Evolutionary conservation across 2,888 invertebrate species (phyloP), one percentile per base, ranked within the genome.

Genomic region (Phengaris arion): DNA sequence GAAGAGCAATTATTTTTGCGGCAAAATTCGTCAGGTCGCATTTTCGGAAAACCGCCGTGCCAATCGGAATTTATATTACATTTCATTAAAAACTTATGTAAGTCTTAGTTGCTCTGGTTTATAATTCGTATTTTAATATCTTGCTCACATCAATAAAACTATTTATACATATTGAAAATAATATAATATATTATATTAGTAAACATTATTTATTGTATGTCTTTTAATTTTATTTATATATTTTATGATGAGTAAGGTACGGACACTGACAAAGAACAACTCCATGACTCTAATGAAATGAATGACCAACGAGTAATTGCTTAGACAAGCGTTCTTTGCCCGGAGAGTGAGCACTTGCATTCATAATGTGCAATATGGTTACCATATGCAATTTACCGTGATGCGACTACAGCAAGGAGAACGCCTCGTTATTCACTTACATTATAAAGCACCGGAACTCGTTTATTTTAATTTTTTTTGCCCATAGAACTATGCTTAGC

Each of bases 291-390:
- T 72, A 72, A 72, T 72, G 72, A 72, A 72, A 72, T 72, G 54
- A 51, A 72, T 72, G 52, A 72, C 72, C 72, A 72, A 35, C 72
- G 74, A 35, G 68, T 68, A 74, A 64, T 68, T 74, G 74, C 51
- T 74, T 52, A 74, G 74, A 52, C 68, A 74, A 68, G 74, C 74
- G 52, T 74, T 68, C 68, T 51, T 74, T 68, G 72, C 55, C 64
- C 51, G 48, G 74, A 73, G 74, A 76, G 75, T 74, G 77, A 76
- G 76, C 78, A 75, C 77, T 78, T 77, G 68, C 76, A 75, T 54
- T 68, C 77, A 77, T 76, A 77, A 77, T 74, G 77, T 52, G 51
- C 72, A 72, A 54, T 54, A 54, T 64, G 64, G 64, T 64, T 64
- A 64, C 64, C 72, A 35, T 52, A 54, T 22, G 52, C 72, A 52